A percentile compares a stretch with the other conserved stretches of the same genome.
phyloP scores from a whole-genome alignment of 30 jellyfish, hydroid and myxozoan genomes.

The Turritopsis rubra region DNA sequence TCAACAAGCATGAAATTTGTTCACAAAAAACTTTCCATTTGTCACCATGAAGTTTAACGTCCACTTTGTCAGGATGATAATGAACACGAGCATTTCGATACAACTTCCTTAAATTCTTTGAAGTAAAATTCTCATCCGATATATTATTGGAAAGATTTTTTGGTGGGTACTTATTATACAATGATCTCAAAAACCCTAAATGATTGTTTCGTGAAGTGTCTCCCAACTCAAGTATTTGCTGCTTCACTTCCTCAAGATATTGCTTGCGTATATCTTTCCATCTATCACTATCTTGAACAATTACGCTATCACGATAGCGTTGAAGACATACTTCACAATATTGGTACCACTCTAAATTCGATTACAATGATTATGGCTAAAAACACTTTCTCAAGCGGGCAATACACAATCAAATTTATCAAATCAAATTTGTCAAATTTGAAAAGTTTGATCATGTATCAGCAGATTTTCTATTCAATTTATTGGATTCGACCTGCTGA shows the following conservation, averaged over 20 bases:
- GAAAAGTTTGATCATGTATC: not conserved
- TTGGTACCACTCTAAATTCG: not conserved
- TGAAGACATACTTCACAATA: constrained; percentile 8
- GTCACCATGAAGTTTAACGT: constrained; percentile 31
- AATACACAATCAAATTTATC: too few species aligned
- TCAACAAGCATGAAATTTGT: constrained; percentile 21
- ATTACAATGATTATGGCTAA: not conserved
- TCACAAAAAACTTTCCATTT: constrained; percentile 57
- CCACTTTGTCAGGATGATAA: constrained; percentile 52
- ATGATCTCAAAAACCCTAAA: not conserved
- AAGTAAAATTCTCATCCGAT: not conserved
- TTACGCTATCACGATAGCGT: not conserved
- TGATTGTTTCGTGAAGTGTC: not conserved
- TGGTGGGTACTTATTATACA: constrained; percentile 13
- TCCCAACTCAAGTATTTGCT: not conserved
- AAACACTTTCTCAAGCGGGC: not conserved
- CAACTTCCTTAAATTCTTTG: constrained; percentile 1
- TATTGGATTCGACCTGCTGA: too few species aligned
- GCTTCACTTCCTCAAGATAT: not conserved
- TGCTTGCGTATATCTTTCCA: not conserved
- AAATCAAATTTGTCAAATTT: too few species aligned
- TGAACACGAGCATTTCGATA: constrained; percentile 39
- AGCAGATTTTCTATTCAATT: not conserved
- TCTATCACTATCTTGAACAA: not conserved
- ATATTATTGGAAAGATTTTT: not conserved